phyloP scores from a whole-genome alignment of 2,113 vertebrate species.

The Zonotrichia leucophrys region DNA sequence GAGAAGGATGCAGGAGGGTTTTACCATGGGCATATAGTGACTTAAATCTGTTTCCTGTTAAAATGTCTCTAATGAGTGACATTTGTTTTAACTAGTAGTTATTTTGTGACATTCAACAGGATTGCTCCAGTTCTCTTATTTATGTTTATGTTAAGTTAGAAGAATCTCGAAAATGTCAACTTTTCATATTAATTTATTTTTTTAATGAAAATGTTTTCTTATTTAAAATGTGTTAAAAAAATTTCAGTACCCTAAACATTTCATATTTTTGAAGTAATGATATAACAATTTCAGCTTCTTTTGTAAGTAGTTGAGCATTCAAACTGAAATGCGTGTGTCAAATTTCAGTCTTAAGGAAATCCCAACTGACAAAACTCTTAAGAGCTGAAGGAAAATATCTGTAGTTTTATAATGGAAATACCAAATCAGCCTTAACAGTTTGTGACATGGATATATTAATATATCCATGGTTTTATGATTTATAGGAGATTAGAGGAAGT shows the following conservation, averaged over 20 bases:
- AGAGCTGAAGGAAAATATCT: not conserved
- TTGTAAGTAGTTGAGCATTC: not conserved
- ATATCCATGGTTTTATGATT: not conserved
- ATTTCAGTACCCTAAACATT: not conserved
- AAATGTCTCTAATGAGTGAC: not conserved
- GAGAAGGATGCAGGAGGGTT: not conserved
- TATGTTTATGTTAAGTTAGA: not conserved
- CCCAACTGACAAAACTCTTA: not conserved
- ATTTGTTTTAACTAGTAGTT: not conserved
- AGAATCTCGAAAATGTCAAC: not conserved
- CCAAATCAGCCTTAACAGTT: not conserved
- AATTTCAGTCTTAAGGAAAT: not conserved
- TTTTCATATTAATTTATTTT: not conserved
- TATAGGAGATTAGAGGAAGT: not conserved
- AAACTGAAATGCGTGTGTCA: not conserved
- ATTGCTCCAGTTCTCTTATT: not conserved
- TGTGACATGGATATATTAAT: not conserved
- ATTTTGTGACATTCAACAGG: not conserved
- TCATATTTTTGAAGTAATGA: not conserved
- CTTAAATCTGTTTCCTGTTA: not conserved
- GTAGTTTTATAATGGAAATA: not conserved
- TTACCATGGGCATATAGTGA: not conserved
- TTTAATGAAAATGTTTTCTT: not conserved
- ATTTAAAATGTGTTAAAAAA: not conserved
- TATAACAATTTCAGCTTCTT: not conserved